Base-by-base conservation (phyloP, 2,888 invertebrate genomes). In the Brenthis hecate region DNA sequence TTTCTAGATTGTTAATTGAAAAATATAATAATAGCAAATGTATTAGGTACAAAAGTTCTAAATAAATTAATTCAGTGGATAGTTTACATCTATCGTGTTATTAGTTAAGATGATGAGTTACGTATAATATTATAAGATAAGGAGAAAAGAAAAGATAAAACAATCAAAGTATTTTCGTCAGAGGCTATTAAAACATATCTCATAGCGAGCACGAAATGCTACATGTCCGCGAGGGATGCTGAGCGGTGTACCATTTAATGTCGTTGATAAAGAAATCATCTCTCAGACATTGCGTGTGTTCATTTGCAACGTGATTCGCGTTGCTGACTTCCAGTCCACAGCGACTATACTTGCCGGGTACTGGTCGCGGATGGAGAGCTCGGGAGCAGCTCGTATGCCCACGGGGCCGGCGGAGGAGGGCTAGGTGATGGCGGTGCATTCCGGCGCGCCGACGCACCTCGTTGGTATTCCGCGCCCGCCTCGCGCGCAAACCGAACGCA, bases 391-490 rank as follows among this genome's bases (percentile, higher is more conserved):
- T 48, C 51, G 48, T 2, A 19, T 65, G 67, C 65, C 74, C 66
- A 65, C 66, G 68, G 65, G 65, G 60, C 60, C 58, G 66, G 71
- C 47, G 65, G 14, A 66, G 14, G 55, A 23, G 14, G 57, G 55
- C 67, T 56, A 61, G 61, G 66, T 61, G 72, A 66, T 70, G 68
- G 71, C 71, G 65, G 70, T 73, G 73, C 81, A 79, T 79, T 81
- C 81, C 80, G 72, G 75, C 77, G 80, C 80, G 78, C 79, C 74
- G 76, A 71, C 76, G 76, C 80, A 78, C 78, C 88, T 89, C 82
- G 85, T 91, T 90, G 85, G 83, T 88, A 92, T 92, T 87, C 91
- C 81, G 85, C 79, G 80, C 73, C 72, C 79, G 83, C 82, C 78
- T 83, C 82, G 84, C 84, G 83, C 87, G 85, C 87, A 82, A 83